Evolutionary conservation across 2,888 invertebrate species (phyloP).

Genomic region (Himalopsyche japonica): DNA sequence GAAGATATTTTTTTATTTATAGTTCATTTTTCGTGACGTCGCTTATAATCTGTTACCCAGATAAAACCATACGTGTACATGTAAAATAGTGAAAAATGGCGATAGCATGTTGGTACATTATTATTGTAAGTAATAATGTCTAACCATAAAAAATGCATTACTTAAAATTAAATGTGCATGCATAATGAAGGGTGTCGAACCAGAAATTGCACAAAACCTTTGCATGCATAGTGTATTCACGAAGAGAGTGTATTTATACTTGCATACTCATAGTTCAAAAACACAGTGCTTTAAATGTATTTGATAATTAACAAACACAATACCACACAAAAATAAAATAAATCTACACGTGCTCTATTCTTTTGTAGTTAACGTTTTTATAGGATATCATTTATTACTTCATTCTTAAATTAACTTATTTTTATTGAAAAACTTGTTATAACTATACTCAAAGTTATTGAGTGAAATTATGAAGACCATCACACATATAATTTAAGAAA

Average conservation of each 20-base stretch:
- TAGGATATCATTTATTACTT: too few species aligned
- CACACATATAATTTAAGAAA: too few species aligned
- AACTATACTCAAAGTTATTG: too few species aligned
- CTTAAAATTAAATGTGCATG: conserved; percentile 28
- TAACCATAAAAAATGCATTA: conserved; percentile 30
- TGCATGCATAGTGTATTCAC: conserved; percentile 3
- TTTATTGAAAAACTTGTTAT: too few species aligned
- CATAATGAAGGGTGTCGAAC: conserved; percentile 31
- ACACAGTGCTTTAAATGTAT: not conserved
- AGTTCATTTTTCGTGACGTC: not conserved
- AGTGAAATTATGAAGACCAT: too few species aligned
- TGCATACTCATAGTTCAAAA: not conserved
- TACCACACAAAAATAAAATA: not conserved
- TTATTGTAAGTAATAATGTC: conserved; percentile 7
- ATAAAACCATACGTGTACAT: conserved; percentile 11
- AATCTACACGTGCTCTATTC: too few species aligned
- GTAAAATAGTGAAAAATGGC: not conserved
- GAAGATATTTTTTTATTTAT: not conserved
- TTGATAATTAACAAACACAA: not conserved
- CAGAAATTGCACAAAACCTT: conserved; percentile 13
- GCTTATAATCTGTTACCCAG: not conserved
- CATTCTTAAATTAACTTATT: too few species aligned
- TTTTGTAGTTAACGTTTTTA: too few species aligned
- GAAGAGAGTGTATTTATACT: not conserved
- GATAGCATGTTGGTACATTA: conserved; percentile 1